Base-by-base conservation (phyloP, 1,140 invertebrate genomes). In the Megalonaias nervosa region DNA sequence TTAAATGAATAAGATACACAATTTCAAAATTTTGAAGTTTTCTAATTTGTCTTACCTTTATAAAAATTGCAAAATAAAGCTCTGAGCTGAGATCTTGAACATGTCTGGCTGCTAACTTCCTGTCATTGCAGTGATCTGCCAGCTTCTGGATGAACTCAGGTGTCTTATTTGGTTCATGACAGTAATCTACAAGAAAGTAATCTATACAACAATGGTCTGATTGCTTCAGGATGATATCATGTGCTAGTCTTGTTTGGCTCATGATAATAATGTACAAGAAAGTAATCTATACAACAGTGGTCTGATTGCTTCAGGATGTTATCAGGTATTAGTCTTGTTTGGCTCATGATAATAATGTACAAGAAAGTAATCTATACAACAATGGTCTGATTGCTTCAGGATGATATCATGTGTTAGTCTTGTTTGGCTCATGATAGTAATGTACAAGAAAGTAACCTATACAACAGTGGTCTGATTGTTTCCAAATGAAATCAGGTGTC, bases 391-490 rank as follows among this genome's bases (percentile, higher is more conserved):
- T 67, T 95, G 90, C 68, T 83, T 86, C 56, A 90, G 82, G 14
- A 91, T 69, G 19, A 81, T 23, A 57, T 79, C 64, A 3, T 79
- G 72, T 15, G 81, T 67, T 15, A n/a, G n/a, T n/a, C n/a, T n/a
- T n/a, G n/a, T n/a, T 76, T 9, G 88, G 84, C n/a, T 68, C 68
- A 26, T 70, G n/a, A 79, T 78, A 81, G 68, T 87, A 89, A 38
- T 67, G 88, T 89, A 75, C 31, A 82, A 57, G 19, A n/a, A 11
- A 23, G 16, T 31, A 9, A 61, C 56, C n/a, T 61, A 62, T 38
- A 87, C 98, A 99, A 85, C 97, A 98, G 83, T 94, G 93, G 11
- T 92, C 91, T 16, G 95, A 95, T 67, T 95, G 90, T n/a, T n/a
- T n/a, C n/a, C n/a, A n/a, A n/a, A n/a, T n/a, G n/a, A n/a, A n/a